These are phyloP conservation scores for Ennomos quercinarius DNA, from an alignment of 2,888 invertebrate genomes.

Conservation along the genomic window DNA sequence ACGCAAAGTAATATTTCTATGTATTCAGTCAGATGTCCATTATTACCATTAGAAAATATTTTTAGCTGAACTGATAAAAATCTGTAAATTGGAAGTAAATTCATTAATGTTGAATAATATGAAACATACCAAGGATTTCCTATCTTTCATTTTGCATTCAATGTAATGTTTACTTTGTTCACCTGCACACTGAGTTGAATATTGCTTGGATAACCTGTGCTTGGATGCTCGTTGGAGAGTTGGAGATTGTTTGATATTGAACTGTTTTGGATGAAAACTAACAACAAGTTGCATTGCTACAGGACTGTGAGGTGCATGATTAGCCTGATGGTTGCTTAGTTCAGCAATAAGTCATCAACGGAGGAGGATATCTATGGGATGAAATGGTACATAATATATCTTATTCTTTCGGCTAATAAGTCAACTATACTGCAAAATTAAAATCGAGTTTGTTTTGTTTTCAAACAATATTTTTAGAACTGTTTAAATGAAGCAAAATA, in stretches of 20 bases:
- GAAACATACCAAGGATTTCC: conserved; percentile 6
- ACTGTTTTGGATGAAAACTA: conserved; percentile 59
- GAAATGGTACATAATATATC: conserved; percentile 77
- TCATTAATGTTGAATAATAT: conserved; percentile 7
- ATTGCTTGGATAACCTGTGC: conserved; percentile 40
- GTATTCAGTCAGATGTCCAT: conserved; percentile 1
- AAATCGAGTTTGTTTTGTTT: not conserved
- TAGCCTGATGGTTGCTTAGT: conserved; percentile 37
- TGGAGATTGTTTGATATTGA: not conserved
- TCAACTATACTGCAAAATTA: not conserved
- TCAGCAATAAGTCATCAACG: conserved; percentile 35
- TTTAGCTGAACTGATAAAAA: conserved; percentile 9
- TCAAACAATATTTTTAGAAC: not conserved
- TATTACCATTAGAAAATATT: conserved; percentile 8
- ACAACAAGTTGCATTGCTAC: conserved; percentile 76
- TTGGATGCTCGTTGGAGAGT: not conserved
- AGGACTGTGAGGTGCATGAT: conserved; percentile 82
- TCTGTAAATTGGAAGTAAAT: not conserved
- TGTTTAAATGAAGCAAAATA: not conserved
- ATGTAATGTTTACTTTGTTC: conserved; percentile 28
- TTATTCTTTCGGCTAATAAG: conserved; percentile 27
- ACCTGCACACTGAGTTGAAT: conserved; percentile 43
- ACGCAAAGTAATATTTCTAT: not conserved
- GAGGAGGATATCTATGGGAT: conserved; percentile 76
- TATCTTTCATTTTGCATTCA: conserved; percentile 20